A percentile compares a stretch with the other conserved stretches of the same genome.
These are phyloP conservation scores for Xenus cinereus DNA, from an alignment of 2,113 vertebrate genomes.

Conservation along the genomic window DNA sequence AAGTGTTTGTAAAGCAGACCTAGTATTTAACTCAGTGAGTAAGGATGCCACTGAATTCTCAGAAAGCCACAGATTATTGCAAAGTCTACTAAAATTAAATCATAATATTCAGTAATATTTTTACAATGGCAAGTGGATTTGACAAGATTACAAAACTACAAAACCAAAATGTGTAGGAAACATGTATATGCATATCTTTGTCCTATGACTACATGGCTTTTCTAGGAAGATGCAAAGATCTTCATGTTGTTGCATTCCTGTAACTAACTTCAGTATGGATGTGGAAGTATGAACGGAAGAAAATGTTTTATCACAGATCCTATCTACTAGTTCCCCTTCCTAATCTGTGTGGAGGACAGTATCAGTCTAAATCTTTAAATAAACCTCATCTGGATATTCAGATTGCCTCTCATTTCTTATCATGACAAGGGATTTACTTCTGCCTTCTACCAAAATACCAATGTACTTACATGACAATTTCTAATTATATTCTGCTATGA, in stretches of 20 bases:
- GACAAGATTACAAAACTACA: neutral
- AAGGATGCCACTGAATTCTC: neutral
- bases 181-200: neutral
- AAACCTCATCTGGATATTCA: neutral
- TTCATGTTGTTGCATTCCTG: neutral
- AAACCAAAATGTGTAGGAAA: neutral
- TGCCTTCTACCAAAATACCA: neutral
- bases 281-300: neutral
- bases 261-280: neutral
- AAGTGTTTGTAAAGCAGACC: neutral
- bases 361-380: neutral
- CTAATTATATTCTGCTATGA: neutral
- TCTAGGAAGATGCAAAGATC: neutral
- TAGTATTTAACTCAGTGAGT: neutral
- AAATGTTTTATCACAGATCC: neutral
- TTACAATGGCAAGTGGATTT: neutral
- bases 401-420: neutral
- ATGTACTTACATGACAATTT: neutral
- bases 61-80: neutral
- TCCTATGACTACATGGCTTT: neutral
- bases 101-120: neutral
- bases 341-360: neutral
- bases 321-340: neutral
- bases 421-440: neutral
- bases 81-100: neutral